Conservation (phyloP, 1,140 invertebrate genomes). For the Notospermus geniculatus region DNA sequence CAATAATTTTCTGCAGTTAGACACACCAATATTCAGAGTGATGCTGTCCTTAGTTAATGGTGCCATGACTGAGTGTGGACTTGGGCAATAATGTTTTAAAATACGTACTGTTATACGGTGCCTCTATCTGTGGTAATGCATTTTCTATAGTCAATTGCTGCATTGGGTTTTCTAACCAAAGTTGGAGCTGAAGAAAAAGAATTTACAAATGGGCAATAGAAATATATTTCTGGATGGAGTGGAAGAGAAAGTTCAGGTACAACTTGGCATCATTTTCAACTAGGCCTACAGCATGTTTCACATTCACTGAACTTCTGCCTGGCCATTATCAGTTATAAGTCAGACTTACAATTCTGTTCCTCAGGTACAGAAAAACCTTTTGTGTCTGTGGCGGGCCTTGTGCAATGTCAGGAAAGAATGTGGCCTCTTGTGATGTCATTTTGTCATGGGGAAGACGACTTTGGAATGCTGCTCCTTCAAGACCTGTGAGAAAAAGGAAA, state of each 20-base stretch:
- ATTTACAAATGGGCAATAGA: not conserved
- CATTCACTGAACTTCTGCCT: too few relatives aligned
- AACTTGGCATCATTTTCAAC: too few relatives aligned
- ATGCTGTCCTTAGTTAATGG: too few relatives aligned
- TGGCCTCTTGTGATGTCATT: conserved; percentile 89
- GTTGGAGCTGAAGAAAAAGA: conserved; percentile 68
- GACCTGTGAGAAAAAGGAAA: conserved; percentile 32
- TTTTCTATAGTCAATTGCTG: conserved; percentile 83
- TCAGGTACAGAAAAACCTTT: conserved; percentile 87
- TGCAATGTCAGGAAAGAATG: conserved; percentile 88
- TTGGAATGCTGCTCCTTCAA: conserved; percentile 56
- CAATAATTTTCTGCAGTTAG: too few relatives aligned
- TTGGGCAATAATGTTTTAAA: not conserved
- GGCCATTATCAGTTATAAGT: too few relatives aligned
- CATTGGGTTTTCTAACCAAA: conserved; percentile 96
- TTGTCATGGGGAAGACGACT: conserved; percentile 88
- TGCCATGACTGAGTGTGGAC: not conserved
- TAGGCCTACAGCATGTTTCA: too few relatives aligned
- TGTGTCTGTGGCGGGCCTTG: conserved; percentile 76
- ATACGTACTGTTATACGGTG: conserved; percentile 74
- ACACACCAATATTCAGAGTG: too few relatives aligned
- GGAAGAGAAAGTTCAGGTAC: conserved; percentile 13
- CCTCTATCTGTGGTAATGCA: conserved; percentile 77
- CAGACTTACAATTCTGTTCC: conserved; percentile 77
- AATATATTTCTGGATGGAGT: too few relatives aligned